A percentile compares a stretch with the other conserved stretches of the same genome.
Evolutionary conservation across 2,797 vertebrate species (phyloP).

Genomic region (Chaetophractus vellerosus): DNA sequence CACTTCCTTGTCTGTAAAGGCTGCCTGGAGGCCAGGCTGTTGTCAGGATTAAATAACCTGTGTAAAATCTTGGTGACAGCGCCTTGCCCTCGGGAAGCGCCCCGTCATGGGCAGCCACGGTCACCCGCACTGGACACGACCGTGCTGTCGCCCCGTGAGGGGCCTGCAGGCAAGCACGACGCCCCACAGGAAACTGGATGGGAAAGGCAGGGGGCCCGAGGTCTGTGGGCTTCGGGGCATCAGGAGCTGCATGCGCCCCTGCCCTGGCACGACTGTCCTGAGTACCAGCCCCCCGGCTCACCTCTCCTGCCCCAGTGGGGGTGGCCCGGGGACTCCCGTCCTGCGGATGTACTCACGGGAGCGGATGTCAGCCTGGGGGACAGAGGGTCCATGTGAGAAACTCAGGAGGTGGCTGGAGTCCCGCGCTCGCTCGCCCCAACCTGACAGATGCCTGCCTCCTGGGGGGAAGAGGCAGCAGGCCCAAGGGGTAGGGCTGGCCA

Average conservation of each 20-base stretch:
- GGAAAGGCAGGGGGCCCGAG: not conserved
- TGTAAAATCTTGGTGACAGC: too few species aligned
- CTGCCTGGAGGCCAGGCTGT: not conserved
- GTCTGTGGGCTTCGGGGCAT: not conserved
- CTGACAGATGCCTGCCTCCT: not conserved
- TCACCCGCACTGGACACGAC: fast-evolving
- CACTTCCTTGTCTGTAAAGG: not conserved
- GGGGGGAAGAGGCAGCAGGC: fast-evolving
- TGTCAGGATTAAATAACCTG: not conserved
- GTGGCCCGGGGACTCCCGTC: conserved; percentile 67
- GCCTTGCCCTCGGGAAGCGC: too few species aligned
- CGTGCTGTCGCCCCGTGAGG: not conserved
- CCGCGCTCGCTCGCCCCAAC: not conserved
- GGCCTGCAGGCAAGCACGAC: fast-evolving
- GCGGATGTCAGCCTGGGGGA: conserved; percentile 92
- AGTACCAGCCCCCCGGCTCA: conserved; percentile 73
- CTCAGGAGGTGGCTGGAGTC: not conserved
- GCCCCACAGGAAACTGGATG: too few species aligned
- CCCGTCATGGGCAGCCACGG: too few species aligned
- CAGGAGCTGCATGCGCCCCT: too few species aligned
- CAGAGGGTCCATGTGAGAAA: not conserved
- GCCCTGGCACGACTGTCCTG: fast-evolving
- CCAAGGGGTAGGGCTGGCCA: not conserved
- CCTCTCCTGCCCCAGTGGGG: conserved; percentile 72
- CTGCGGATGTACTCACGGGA: conserved; percentile 93